Evolutionary conservation across 2,797 vertebrate genomes (phyloP), one percentile per base, ranked within the genome.

Genomic region (Pangasius krempfi): DNA sequence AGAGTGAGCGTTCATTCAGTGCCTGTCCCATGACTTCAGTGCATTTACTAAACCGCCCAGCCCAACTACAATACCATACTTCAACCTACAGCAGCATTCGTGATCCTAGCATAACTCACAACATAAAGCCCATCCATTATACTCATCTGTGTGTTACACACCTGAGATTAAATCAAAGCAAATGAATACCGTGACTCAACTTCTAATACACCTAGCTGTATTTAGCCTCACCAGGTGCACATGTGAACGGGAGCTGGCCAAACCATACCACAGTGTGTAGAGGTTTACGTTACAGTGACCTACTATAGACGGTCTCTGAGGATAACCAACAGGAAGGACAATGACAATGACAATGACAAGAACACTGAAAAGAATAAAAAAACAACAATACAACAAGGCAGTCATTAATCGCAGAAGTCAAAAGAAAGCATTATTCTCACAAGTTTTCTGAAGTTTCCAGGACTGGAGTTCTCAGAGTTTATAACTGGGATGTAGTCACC

Each of bases 371-470:
- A 56, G 44, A 50, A 18, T 20, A 33, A 33, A 33, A 33, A 5
- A 72, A 89, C 73, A 86, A 52, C 47, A 37, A 2, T 40, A 4
- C 0, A 88, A 85, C 56, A 85, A 44, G 18, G 14, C 56, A 50
- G 56, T 87, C 78, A 81, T 40, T 52, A 25, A 62, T 86, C 37
- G 25, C 78, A 81, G 37, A 78, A n/a, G 22, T 47, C 27, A 56
- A 14, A 37, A 89, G 30, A 58, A 72, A 85, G 73, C 5, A 50
- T 84, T 84, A 50, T 90, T 89, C 93, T 91, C 93, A 97, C 96
- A 90, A 97, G 95, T 90, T 96, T 97, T 92, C 95, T 95, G 92
- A 96, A 82, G 20, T 92, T 91, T 52, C 91, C 92, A 0, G 96
- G 96, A 89, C 95, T 97, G 94, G 93, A 91, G 92, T 91, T 94